These are phyloP conservation scores for Indicator maculatus DNA, from an alignment of 2,113 vertebrate species.

Conservation along the genomic window DNA sequence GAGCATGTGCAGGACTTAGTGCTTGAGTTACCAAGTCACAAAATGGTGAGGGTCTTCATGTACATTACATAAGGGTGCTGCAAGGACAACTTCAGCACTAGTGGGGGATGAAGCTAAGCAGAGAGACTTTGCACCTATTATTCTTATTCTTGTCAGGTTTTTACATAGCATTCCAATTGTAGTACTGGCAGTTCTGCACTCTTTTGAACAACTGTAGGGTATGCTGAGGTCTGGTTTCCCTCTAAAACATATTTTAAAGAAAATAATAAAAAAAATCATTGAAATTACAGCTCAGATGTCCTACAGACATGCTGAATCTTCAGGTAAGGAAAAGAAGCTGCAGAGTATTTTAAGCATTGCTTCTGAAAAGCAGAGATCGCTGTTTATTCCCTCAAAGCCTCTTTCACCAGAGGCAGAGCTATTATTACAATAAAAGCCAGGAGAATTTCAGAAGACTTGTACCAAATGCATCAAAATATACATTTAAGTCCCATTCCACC, in stretches of 20 bases:
- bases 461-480: not conserved
- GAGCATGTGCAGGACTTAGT: not conserved
- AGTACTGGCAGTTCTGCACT: conserved; percentile 52
- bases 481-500: not conserved
- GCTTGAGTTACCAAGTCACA: not conserved
- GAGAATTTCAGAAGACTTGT: not conserved
- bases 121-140: conserved; percentile 8
- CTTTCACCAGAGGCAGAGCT: not conserved
- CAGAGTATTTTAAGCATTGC: not conserved
- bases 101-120: conserved; percentile 5
- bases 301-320: not conserved
- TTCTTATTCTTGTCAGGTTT: conserved; percentile 33
- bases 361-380: not conserved
- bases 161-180: conserved; percentile 9
- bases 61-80: not conserved
- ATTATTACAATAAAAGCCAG: not conserved
- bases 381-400: not conserved
- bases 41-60: not conserved
- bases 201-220: conserved; percentile 26
- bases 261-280: not conserved
- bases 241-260: conserved; percentile 21
- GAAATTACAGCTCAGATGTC: not conserved
- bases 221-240: not conserved
- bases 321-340: conserved; percentile 1
- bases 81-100: not conserved